These are phyloP conservation scores for Arctocebus calabarensis DNA, from an alignment of 2,797 vertebrate species.

Conservation along the genomic window DNA sequence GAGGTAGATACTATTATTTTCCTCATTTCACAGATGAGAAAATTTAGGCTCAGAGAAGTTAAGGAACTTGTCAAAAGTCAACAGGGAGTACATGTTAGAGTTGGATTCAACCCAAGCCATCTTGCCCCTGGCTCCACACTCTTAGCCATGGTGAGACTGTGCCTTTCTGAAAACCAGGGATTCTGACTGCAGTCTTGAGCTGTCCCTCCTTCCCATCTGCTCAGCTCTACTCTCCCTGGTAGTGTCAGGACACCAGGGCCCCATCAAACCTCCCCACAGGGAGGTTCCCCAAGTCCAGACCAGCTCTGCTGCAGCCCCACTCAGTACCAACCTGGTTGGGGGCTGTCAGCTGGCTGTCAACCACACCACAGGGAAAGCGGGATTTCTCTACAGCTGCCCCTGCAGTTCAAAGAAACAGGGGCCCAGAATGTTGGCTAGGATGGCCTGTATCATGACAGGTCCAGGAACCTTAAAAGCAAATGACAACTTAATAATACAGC, in stretches of 20 bases:
- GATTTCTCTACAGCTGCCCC: conserved; percentile 63
- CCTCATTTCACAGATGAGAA: background rate
- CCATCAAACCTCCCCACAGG: background rate
- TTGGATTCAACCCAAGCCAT: background rate
- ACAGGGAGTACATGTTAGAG: background rate
- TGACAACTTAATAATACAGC: conserved; percentile 75
- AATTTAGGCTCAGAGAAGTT: background rate
- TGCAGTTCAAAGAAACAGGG: conserved; percentile 65
- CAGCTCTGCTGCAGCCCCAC: background rate
- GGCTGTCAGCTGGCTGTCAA: conserved; percentile 68
- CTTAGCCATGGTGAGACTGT: fast-evolving
- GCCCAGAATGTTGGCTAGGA: conserved; percentile 66
- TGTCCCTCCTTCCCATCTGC: background rate
- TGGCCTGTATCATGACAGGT: conserved; percentile 73
- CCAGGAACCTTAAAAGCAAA: conserved; percentile 68
- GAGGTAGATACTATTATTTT: background rate
- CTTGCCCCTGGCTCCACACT: background rate
- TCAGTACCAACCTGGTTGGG: conserved; percentile 67
- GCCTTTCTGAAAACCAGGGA: background rate
- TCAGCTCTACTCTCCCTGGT: background rate
- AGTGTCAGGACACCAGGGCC: background rate
- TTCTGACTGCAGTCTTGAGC: background rate
- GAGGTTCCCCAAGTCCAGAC: background rate
- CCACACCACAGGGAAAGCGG: conserved; percentile 47
- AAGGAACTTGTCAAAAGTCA: conserved; percentile 1